A percentile compares a stretch with the other conserved stretches of the same genome.
These are phyloP conservation scores for Hemiprocne comata DNA, from an alignment of 2,113 vertebrate genomes.

Conservation along the genomic window DNA sequence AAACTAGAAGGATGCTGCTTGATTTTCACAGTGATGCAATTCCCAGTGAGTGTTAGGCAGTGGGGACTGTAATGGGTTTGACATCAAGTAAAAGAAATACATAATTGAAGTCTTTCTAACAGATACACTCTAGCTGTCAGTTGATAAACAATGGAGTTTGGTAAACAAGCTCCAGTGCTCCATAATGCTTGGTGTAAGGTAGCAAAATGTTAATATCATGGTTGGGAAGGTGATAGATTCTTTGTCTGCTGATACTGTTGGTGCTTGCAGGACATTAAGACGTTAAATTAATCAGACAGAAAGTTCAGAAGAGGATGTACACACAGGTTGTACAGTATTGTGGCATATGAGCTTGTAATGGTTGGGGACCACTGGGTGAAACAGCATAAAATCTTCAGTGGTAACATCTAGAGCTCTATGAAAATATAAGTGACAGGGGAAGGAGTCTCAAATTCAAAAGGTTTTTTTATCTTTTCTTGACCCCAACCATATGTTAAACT, in stretches of 20 bases:
- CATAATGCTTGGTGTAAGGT: not conserved
- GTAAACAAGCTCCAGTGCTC: not conserved
- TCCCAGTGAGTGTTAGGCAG: not conserved
- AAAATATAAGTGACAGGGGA: not conserved
- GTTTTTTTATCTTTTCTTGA: not conserved
- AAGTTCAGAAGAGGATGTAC: not conserved
- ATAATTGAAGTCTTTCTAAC: not conserved
- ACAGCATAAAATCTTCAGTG: not conserved
- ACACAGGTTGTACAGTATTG: not conserved
- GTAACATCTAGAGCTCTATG: not conserved
- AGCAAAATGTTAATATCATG: not conserved
- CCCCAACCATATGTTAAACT: not conserved
- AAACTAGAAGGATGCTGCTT: not conserved
- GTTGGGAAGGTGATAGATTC: not conserved
- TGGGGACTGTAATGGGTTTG: not conserved
- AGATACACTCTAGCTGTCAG: not conserved
- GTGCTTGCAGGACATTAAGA: not conserved
- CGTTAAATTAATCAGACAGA: not conserved
- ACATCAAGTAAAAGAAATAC: not conserved
- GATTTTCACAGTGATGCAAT: not conserved
- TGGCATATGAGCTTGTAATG: not conserved
- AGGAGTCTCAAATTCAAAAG: not conserved
- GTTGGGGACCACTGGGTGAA: not conserved
- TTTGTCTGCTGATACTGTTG: not conserved
- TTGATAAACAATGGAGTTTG: not conserved